Evolutionary conservation across 2,113 vertebrate genomes (phyloP).

Genomic region (Dasypus novemcinctus): DNA sequence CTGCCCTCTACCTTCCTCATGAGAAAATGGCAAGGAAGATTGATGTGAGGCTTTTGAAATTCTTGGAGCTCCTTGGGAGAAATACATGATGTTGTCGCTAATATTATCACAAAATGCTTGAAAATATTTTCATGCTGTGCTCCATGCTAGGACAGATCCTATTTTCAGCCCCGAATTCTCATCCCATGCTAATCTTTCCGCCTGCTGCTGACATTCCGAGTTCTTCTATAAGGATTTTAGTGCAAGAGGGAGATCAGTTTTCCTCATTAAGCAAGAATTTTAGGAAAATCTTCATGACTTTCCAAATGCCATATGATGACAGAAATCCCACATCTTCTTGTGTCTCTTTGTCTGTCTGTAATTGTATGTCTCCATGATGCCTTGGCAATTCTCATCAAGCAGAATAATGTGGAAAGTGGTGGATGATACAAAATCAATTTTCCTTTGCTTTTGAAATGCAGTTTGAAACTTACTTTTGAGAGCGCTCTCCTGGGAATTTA

Average conservation of each 20-base stretch:
- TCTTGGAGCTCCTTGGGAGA: slow-evolving; percentile 9
- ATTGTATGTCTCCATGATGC: neutral
- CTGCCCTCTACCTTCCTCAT: neutral
- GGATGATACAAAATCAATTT: neutral
- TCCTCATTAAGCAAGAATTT: neutral
- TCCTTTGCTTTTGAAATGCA: slow-evolving; percentile 41
- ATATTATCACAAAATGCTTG: neutral
- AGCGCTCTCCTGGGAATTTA: neutral
- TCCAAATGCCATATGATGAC: neutral
- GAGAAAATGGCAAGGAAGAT: slow-evolving; percentile 8
- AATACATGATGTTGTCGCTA: neutral
- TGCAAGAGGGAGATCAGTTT: neutral
- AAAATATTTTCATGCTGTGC: neutral
- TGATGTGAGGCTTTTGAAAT: neutral
- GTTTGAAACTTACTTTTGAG: slow-evolving; percentile 28
- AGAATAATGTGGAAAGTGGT: neutral
- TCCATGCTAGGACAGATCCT: neutral
- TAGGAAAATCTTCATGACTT: neutral
- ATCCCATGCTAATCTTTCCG: neutral
- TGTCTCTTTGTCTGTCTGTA: rapidly evolving
- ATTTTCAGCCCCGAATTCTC: neutral
- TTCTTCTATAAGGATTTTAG: neutral
- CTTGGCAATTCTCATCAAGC: neutral
- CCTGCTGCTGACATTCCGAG: neutral
- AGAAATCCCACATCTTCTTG: neutral